Conservation (phyloP, 1,140 invertebrate genomes). For the Drosophila virilis region DNA sequence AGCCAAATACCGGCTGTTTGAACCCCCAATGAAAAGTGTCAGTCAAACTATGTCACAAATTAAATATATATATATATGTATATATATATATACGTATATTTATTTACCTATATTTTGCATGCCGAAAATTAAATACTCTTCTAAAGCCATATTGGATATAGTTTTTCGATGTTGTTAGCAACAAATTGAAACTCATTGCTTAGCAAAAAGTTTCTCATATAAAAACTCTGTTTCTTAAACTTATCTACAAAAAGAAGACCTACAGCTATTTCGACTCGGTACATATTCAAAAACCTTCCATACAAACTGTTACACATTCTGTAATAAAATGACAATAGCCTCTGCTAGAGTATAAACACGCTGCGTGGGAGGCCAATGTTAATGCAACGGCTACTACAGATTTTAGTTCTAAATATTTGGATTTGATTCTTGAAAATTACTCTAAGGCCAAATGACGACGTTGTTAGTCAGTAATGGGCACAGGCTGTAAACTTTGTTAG, state of each 20-base stretch:
- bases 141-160: no score
- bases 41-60: neutral
- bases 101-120: no score
- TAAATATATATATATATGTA: no score
- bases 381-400: neutral
- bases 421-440: neutral
- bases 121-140: no score
- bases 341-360: neutral
- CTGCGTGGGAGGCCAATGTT: slow-evolving; percentile 6
- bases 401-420: neutral
- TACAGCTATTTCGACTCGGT: no score
- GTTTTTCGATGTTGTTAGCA: no score
- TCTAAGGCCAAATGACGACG: slow-evolving; percentile 18
- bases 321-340: no score
- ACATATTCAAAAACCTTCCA: neutral
- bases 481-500: slow-evolving; percentile 45
- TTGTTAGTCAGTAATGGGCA: slow-evolving; percentile 28
- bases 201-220: no score
- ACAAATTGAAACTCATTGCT: no score
- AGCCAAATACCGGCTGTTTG: neutral
- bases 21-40: neutral
- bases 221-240: no score
- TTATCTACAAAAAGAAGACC: no score
- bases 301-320: neutral
- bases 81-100: no score